phyloP scores from a whole-genome alignment of 2,797 vertebrate species.

The Oreortyx pictus region DNA sequence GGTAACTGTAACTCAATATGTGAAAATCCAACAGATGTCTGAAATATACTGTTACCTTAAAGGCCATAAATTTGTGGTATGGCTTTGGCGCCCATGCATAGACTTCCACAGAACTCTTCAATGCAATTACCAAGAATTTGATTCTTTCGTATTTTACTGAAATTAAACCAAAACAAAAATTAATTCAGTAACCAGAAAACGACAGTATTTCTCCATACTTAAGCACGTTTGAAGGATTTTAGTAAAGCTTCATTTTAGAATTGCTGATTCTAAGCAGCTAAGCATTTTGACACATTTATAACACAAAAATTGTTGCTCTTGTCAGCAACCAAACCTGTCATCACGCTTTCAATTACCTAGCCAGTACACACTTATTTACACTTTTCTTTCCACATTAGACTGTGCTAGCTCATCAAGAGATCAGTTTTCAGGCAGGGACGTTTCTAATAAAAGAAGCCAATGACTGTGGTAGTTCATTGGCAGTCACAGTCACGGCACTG shows the following conservation, averaged over 20 bases:
- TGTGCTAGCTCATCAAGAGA: not conserved
- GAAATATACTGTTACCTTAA: slow-evolving; percentile 84
- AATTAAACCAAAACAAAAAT: slow-evolving; percentile 53
- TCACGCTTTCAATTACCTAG: not conserved
- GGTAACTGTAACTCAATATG: not conserved
- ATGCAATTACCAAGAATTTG: slow-evolving; percentile 91
- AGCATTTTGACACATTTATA: not conserved
- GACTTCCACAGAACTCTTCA: slow-evolving; percentile 93
- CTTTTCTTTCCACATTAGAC: not conserved
- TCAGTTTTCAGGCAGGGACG: not conserved
- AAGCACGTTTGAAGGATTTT: not conserved
- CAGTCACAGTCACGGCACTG: not conserved
- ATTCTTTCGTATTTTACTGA: slow-evolving; percentile 93
- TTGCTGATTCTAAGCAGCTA: not conserved
- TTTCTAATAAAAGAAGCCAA: not conserved
- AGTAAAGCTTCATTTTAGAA: not conserved
- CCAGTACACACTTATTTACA: not conserved
- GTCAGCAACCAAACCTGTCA: not conserved
- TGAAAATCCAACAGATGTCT: not conserved
- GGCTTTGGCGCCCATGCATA: slow-evolving; percentile 93
- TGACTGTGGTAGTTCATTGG: not conserved
- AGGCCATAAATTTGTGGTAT: slow-evolving; percentile 94
- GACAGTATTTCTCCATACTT: not conserved
- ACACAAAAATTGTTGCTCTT: not conserved
- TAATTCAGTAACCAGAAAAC: slow-evolving; percentile 16